Evolutionary conservation across 2,113 vertebrate genomes (phyloP).

Genomic region (Callithrix jacchus): DNA sequence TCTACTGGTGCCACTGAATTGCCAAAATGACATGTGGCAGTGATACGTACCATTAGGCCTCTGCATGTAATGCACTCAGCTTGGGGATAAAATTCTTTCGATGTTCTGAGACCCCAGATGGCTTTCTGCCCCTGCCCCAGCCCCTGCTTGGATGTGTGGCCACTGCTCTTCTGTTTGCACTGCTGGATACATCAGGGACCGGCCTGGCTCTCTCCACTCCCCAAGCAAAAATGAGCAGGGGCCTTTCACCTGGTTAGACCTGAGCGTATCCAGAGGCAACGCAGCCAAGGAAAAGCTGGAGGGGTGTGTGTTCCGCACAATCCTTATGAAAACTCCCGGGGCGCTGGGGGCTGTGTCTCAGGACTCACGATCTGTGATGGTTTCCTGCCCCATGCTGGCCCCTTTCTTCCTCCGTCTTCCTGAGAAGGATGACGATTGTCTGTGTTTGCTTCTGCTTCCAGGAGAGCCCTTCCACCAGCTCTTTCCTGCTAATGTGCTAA

Average conservation of each 20-base stretch:
- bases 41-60: not conserved
- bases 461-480: not conserved
- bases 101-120: not conserved
- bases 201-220: not conserved
- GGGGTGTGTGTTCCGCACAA: accelerated
- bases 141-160: not conserved
- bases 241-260: not conserved
- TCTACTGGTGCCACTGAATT: not conserved
- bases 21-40: not conserved
- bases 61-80: not conserved
- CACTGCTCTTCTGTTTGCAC: not conserved
- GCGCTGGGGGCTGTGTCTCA: not conserved
- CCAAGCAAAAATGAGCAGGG: not conserved
- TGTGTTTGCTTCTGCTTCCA: not conserved
- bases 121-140: not conserved
- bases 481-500: not conserved
- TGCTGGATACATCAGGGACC: no score
- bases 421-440: not conserved
- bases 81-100: not conserved
- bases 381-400: accelerated
- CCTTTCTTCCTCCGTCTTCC: not conserved
- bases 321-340: no score
- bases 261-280: not conserved
- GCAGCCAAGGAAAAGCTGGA: not conserved
- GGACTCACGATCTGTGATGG: not conserved